Percentiles rank a stretch among this genome's conserved stretches.
phyloP scores from a whole-genome alignment of 23 tunicate species.

The Ciona savignyi region DNA sequence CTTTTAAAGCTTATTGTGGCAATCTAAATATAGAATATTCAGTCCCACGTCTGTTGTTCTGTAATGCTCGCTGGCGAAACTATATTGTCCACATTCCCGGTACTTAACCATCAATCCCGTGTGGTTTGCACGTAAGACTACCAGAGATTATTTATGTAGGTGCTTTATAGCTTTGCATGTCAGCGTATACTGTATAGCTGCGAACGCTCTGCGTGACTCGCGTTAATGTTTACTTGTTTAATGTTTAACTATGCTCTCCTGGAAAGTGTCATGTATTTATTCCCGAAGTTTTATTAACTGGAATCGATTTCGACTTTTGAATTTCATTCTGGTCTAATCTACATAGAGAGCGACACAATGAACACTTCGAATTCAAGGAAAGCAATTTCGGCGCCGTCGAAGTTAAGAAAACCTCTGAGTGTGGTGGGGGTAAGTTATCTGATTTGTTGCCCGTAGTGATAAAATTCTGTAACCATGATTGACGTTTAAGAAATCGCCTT shows the following conservation, averaged over 20 bases:
- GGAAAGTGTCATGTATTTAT: neutral
- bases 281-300: neutral
- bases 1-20: no score
- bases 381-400: neutral
- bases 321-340: no score
- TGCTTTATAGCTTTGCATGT: neutral
- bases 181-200: neutral
- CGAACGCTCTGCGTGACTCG: neutral
- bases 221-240: no score
- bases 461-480: no score
- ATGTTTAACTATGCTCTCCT: neutral
- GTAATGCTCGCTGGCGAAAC: no score
- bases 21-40: no score
- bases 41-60: no score
- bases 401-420: neutral
- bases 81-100: neutral
- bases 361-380: neutral
- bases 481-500: no score
- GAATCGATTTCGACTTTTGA: no score
- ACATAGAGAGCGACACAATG: neutral
- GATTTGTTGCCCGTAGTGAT: no score
- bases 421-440: neutral
- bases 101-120: neutral
- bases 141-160: neutral
- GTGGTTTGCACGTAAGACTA: neutral